Evolutionary conservation across 2,888 invertebrate species (phyloP).

Genomic region (Gasteruption jaculator): DNA sequence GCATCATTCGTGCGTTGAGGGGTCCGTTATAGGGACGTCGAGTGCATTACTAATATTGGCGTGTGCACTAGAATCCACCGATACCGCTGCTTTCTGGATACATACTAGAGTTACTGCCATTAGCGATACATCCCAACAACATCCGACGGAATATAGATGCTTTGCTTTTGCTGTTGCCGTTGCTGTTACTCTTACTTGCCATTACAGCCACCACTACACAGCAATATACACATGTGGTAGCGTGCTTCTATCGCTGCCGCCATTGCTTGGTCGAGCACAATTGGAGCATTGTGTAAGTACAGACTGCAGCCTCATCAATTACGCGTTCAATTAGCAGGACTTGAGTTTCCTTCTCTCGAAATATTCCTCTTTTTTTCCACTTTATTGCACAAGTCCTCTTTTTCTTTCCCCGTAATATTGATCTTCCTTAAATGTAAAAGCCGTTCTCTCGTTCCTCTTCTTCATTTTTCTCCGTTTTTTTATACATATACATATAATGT

Average conservation of each 20-base stretch:
- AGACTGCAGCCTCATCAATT: conserved; percentile 45
- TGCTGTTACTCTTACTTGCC: too few relatives aligned
- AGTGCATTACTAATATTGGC: conserved; percentile 47
- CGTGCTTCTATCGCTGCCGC: conserved; percentile 24
- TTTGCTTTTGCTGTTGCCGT: too few relatives aligned
- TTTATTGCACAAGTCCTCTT: conserved; percentile 8
- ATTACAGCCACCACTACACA: too few relatives aligned
- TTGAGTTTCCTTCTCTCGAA: conserved; percentile 19
- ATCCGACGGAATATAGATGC: too few relatives aligned
- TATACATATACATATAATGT: conserved; percentile 3
- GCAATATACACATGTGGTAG: too few relatives aligned
- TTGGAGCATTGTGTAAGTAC: conserved; percentile 46
- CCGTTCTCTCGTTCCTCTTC: conserved; percentile 9
- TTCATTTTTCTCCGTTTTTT: conserved; percentile 8
- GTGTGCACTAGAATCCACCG: conserved; percentile 20
- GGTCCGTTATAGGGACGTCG: conserved; percentile 42
- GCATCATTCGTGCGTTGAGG: conserved; percentile 42
- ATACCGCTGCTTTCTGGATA: neutral
- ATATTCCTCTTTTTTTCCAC: conserved; percentile 14
- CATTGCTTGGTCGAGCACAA: conserved; percentile 43
- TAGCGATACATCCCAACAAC: too few relatives aligned
- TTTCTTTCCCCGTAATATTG: conserved; percentile 9
- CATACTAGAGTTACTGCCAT: too few relatives aligned
- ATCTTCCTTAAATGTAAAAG: conserved; percentile 13
- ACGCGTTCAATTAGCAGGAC: conserved; percentile 42